A percentile compares a stretch with the other conserved stretches of the same genome.
These are phyloP conservation scores for Parnassius glacialis DNA, from an alignment of 2,888 invertebrate species.

Conservation along the genomic window DNA sequence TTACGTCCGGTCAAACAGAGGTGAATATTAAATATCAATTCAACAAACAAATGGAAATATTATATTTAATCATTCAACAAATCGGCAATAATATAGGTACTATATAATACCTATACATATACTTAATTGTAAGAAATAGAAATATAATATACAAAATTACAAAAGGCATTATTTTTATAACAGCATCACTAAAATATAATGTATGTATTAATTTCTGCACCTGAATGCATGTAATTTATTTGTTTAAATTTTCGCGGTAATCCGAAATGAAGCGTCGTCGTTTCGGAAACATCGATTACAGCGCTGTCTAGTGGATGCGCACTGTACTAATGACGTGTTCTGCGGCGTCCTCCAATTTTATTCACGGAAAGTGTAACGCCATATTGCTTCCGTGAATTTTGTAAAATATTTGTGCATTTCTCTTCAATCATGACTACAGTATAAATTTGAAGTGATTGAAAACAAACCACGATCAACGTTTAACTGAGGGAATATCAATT, in stretches of 20 bases:
- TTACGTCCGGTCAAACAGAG: too few relatives aligned
- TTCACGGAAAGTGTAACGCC: conserved; percentile 80
- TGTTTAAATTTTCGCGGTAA: conserved; percentile 41
- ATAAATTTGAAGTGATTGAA: conserved; percentile 72
- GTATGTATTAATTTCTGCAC: too few relatives aligned
- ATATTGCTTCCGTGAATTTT: conserved; percentile 80
- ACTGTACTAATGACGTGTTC: conserved; percentile 78
- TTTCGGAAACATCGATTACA: conserved; percentile 63
- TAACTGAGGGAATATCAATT: conserved; percentile 57
- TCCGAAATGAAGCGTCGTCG: conserved; percentile 57
- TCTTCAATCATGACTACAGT: conserved; percentile 77
- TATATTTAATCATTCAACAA: too few relatives aligned
- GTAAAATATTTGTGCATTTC: conserved; percentile 76
- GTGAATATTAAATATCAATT: too few relatives aligned
- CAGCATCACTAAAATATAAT: too few relatives aligned
- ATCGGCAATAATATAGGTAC: too few relatives aligned
- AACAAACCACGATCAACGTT: conserved; percentile 55
- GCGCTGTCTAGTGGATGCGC: conserved; percentile 70
- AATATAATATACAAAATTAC: too few relatives aligned
- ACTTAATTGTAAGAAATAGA: too few relatives aligned
- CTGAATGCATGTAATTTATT: background rate
- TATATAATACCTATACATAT: too few relatives aligned
- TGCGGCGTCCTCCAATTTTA: conserved; percentile 80
- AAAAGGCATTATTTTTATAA: too few relatives aligned
- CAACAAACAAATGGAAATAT: too few relatives aligned